phyloP scores from a whole-genome alignment of 1,140 invertebrate species.

The Leptestheria dahalacensis region DNA sequence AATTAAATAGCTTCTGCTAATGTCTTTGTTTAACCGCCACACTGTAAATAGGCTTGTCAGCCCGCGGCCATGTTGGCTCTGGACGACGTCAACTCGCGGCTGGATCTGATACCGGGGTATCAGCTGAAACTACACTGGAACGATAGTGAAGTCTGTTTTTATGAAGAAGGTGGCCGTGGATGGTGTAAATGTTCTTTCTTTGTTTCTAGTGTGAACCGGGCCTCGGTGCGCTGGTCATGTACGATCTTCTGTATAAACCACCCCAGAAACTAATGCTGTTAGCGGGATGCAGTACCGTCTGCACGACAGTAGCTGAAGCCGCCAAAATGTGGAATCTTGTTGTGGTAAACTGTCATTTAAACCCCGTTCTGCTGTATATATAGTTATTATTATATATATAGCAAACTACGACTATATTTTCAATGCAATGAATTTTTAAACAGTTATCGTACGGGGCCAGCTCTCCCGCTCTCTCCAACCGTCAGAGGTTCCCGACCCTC shows the following conservation, averaged over 20 bases:
- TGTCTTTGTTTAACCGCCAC: not conserved
- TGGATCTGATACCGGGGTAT: constrained; percentile 82
- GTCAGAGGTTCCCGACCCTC: constrained; percentile 89
- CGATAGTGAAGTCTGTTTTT: constrained; percentile 77
- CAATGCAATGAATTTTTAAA: constrained; percentile 1
- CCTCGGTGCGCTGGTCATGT: constrained; percentile 92
- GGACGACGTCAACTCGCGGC: constrained; percentile 82
- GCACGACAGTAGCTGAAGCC: constrained; percentile 95
- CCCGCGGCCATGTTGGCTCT: constrained; percentile 89
- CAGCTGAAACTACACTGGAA: constrained; percentile 81
- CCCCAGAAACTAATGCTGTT: constrained; percentile 91
- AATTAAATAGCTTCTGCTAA: too few relatives aligned
- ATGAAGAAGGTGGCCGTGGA: too few relatives aligned
- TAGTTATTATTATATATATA: constrained; percentile 12
- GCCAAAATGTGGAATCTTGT: constrained; percentile 99
- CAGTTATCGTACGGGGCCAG: constrained; percentile 96
- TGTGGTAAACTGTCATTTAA: constrained; percentile 78
- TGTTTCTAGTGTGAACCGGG: constrained; percentile 97
- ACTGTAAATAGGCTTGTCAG: constrained; percentile 58
- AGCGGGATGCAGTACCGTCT: constrained; percentile 96
- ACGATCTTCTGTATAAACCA: constrained; percentile 90
- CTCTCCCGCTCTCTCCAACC: constrained; percentile 93
- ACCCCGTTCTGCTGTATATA: too few relatives aligned
- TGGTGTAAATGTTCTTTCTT: too few relatives aligned
- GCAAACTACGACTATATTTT: not conserved